Evolutionary conservation across 37 sponge, comb jelly and placozoan species (phyloP), one percentile per base, ranked within the genome.

Genomic region (Ephydatia muelleri): DNA sequence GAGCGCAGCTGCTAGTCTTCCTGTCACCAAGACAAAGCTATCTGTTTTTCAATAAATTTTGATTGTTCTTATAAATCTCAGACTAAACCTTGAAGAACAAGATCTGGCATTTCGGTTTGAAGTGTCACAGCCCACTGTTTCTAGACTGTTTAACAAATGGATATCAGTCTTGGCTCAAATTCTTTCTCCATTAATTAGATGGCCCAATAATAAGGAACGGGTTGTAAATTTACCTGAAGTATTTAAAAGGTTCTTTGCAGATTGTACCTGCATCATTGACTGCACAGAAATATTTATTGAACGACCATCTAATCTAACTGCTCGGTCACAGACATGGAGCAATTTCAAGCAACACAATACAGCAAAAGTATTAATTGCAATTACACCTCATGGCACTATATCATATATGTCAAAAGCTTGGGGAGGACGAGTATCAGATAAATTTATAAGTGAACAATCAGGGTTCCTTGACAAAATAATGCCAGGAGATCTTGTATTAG

Each of bases 361-460:
- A 8, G 76, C 70, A 30, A 88, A 88, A 68, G 78, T 88, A 19
- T 64, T 88, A 19, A 79, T 88, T 34, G 88, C 72, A 33, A 88
- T 88, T 6, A 82, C 77, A 32, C 83, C 89, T 35, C 35, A 57
- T 69, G 87, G 82, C 36, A 8, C 78, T 16, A 40, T 80, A 21
- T 27, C 35, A 22, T 88, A 71, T 78, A 26, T 78, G 9, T 86
- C 80, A 49, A 67, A 83, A 78, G 92, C 80, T 19, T 92, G 88
- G 88, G 92, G 92, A 34, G 92, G 92, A 30, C 75, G 88, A 9
- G 89, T 66, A 27, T 88, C 84, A 14, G 92, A 88, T 82, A 80
- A 80, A 26, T 37, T 72, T n/a, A 21, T 91, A 13, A 91, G 88
- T 38, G 88, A 88, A 34, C 72, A 81, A 19, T 92, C 85, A 72